phyloP scores from a whole-genome alignment of 2,888 invertebrate species.

The Andrena bicolor region DNA sequence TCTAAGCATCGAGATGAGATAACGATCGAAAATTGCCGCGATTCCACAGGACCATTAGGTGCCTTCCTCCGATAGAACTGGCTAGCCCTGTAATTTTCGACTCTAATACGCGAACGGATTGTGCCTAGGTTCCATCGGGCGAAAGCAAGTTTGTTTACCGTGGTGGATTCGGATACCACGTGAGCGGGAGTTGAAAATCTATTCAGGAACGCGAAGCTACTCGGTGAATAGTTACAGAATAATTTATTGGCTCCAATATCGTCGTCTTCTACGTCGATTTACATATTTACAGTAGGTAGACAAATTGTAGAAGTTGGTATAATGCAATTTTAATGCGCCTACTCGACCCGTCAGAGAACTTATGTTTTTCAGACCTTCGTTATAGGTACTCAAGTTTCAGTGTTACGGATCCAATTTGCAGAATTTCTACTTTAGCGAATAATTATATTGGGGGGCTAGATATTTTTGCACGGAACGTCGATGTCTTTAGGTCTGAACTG shows the following conservation, averaged over 20 bases:
- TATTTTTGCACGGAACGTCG: too few species aligned
- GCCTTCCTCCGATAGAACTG: slow-evolving; percentile 41
- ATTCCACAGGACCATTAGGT: slow-evolving; percentile 54
- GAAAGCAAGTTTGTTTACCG: slow-evolving; percentile 40
- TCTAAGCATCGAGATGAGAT: slow-evolving; percentile 54
- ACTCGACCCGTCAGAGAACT: too few species aligned
- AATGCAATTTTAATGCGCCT: too few species aligned
- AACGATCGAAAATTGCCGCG: slow-evolving; percentile 71
- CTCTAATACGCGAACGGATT: slow-evolving; percentile 63
- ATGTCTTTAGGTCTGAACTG: too few species aligned
- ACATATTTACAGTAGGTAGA: too few species aligned
- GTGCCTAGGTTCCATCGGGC: slow-evolving; percentile 34
- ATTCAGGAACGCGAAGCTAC: not conserved
- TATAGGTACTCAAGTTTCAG: too few species aligned
- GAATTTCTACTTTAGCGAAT: too few species aligned
- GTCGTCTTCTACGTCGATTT: too few species aligned
- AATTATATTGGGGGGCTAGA: too few species aligned
- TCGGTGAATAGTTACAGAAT: slow-evolving; percentile 17
- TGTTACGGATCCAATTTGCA: too few species aligned
- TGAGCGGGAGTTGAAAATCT: slow-evolving; percentile 4
- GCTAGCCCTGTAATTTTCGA: slow-evolving; percentile 74
- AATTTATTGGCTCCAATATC: not conserved
- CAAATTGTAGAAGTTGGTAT: too few species aligned
- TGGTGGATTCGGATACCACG: not conserved
- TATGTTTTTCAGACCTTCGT: too few species aligned